Percentiles rank a stretch among this genome's conserved stretches.
These are phyloP conservation scores for Thereva unica DNA, from an alignment of 2,888 invertebrate genomes.

Conservation along the genomic window DNA sequence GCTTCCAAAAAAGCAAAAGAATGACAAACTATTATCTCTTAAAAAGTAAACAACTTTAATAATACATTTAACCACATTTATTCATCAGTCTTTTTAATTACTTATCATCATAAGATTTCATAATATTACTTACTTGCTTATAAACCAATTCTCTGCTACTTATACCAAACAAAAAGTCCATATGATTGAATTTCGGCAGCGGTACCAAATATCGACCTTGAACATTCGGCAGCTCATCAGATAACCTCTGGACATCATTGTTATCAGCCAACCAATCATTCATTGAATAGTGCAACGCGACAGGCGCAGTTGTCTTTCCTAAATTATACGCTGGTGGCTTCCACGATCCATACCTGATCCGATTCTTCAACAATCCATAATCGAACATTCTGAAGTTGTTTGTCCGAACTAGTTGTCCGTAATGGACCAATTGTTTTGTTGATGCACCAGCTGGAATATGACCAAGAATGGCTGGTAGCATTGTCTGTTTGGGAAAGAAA, in stretches of 20 bases:
- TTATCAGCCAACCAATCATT: slow-evolving; percentile 62
- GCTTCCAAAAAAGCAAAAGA: too few species aligned
- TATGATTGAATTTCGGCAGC: slow-evolving; percentile 61
- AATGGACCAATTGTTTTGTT: slow-evolving; percentile 60
- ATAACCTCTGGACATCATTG: slow-evolving; percentile 56
- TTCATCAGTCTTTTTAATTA: not conserved
- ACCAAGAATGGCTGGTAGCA: slow-evolving; percentile 64
- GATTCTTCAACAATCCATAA: slow-evolving; percentile 57
- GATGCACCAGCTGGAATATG: slow-evolving; percentile 64
- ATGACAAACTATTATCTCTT: too few species aligned
- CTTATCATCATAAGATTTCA: slow-evolving; percentile 46
- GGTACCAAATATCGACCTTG: slow-evolving; percentile 55
- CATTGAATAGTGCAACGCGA: slow-evolving; percentile 59
- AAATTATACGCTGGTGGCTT: slow-evolving; percentile 58
- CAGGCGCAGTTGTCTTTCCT: slow-evolving; percentile 55
- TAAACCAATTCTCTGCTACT: slow-evolving; percentile 60
- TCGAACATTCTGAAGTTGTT: slow-evolving; percentile 58
- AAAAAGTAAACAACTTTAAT: too few species aligned
- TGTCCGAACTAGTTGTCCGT: slow-evolving; percentile 55
- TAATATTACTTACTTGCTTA: slow-evolving; percentile 57
- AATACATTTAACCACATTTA: not conserved
- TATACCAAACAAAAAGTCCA: slow-evolving; percentile 64
- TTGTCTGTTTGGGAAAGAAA: slow-evolving; percentile 49
- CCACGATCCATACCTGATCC: slow-evolving; percentile 56
- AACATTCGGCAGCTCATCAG: slow-evolving; percentile 57